Evolutionary conservation across 1,140 invertebrate genomes (phyloP).

Genomic region (Tetramorium alpestre): DNA sequence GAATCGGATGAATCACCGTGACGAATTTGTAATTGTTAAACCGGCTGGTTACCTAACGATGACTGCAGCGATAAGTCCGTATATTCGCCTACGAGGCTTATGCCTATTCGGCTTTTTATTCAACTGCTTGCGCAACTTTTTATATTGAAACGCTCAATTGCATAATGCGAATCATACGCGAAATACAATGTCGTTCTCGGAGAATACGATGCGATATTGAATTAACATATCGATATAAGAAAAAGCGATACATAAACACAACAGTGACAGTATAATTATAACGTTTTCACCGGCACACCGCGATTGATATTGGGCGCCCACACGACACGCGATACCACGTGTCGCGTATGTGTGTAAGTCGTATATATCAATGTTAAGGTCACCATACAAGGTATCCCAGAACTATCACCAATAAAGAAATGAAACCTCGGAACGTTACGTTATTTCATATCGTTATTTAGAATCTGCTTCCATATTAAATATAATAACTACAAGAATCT

Average conservation of each 20-base stretch:
- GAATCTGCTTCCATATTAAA: not conserved
- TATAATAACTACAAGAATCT: not conserved
- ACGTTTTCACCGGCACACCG: not conserved
- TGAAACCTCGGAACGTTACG: not conserved
- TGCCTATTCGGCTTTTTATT: not conserved
- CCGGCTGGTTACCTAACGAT: conserved; percentile 6
- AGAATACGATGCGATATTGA: conserved; percentile 6
- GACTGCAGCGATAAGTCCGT: not conserved
- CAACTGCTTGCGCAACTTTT: not conserved
- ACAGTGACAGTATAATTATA: conserved; percentile 47
- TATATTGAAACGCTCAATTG: not conserved
- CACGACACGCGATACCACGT: not conserved
- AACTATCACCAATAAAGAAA: conserved; percentile 26
- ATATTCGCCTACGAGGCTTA: not conserved
- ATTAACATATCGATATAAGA: conserved; percentile 21
- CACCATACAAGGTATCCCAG: conserved; percentile 43
- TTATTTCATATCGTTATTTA: not conserved
- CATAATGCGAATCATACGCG: not conserved
- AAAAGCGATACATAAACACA: not conserved
- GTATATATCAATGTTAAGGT: conserved; percentile 76
- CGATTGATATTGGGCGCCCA: conserved; percentile 34
- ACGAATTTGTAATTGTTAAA: conserved; percentile 49
- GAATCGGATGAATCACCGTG: conserved; percentile 24
- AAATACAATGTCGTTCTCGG: not conserved
- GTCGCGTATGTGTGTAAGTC: not conserved